Evolutionary conservation across 2,113 vertebrate species (phyloP).

Genomic region (Nansenia antarctica): DNA sequence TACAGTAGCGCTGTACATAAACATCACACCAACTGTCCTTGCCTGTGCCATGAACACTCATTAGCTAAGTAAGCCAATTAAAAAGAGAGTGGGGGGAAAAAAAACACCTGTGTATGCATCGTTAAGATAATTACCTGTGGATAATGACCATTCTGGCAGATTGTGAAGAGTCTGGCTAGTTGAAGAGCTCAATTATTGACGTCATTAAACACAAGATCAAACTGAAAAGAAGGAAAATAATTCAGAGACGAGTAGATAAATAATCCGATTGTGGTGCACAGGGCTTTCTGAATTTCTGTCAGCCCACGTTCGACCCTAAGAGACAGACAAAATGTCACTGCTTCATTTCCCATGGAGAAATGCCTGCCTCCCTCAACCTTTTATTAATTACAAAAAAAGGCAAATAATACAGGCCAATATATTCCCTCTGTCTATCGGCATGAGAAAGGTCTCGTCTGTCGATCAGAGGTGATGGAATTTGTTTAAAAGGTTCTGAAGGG

Average conservation of each 20-base stretch:
- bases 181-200: slow-evolving; percentile 8
- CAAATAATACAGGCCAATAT: slow-evolving; percentile 39
- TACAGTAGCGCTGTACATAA: neutral
- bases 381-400: slow-evolving; percentile 37
- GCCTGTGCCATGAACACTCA: slow-evolving; percentile 4
- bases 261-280: slow-evolving; percentile 5
- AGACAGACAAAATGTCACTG: slow-evolving; percentile 39
- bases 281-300: neutral
- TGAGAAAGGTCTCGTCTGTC: slow-evolving; percentile 6
- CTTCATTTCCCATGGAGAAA: slow-evolving; percentile 31
- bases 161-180: neutral
- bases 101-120: slow-evolving; percentile 26
- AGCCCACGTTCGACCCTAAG: neutral
- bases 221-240: slow-evolving; percentile 15
- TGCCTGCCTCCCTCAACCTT: slow-evolving; percentile 15
- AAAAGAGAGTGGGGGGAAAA: slow-evolving; percentile 5
- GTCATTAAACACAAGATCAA: slow-evolving; percentile 15
- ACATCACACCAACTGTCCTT: neutral
- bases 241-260: slow-evolving; percentile 15
- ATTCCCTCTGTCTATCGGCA: slow-evolving; percentile 8
- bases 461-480: slow-evolving; percentile 14
- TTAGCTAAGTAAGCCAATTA: slow-evolving; percentile 33
- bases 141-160: slow-evolving; percentile 24
- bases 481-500: slow-evolving; percentile 4
- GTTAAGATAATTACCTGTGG: slow-evolving; percentile 37